phyloP scores from a whole-genome alignment of 1,140 invertebrate species.

The Drosophila tristis region DNA sequence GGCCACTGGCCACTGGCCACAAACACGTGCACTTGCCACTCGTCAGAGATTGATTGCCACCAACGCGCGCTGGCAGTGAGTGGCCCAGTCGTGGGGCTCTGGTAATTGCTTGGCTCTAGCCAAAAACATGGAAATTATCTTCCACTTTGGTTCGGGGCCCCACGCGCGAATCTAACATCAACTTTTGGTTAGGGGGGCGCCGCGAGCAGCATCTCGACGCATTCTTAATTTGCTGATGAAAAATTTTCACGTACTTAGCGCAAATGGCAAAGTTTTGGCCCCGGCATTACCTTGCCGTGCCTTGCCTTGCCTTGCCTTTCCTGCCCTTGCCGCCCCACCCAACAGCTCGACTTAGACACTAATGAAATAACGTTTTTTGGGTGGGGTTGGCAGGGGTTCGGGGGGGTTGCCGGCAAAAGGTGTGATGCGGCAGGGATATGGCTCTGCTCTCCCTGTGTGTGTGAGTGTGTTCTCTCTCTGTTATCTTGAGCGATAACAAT shows the following conservation, averaged over 20 bases:
- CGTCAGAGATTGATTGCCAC: too few relatives aligned
- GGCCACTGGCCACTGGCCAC: background rate
- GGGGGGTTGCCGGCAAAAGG: background rate
- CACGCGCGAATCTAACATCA: background rate
- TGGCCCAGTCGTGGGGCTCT: too few relatives aligned
- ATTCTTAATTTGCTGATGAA: constrained; percentile 71
- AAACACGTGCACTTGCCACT: background rate
- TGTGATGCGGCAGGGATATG: constrained; percentile 13
- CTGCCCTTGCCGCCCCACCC: too few relatives aligned
- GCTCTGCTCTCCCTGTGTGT: background rate
- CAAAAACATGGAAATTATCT: constrained; percentile 58
- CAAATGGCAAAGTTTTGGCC: constrained; percentile 52
- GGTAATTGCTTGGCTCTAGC: too few relatives aligned
- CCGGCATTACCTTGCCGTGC: constrained; percentile 39
- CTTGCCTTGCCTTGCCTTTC: background rate
- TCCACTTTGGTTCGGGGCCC: constrained; percentile 46
- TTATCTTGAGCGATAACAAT: constrained; percentile 82
- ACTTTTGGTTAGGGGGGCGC: background rate
- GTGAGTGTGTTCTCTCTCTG: constrained; percentile 14
- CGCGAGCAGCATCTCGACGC: constrained; percentile 10
- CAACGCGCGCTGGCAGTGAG: too few relatives aligned
- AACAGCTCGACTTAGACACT: constrained; percentile 52
- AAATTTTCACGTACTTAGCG: constrained; percentile 75
- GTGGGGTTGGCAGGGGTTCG: background rate
- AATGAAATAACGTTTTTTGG: constrained; percentile 68